These are phyloP conservation scores for Phenganax stokvisi DNA, from an alignment of 92 coral and sea anemone species.

Conservation along the genomic window DNA sequence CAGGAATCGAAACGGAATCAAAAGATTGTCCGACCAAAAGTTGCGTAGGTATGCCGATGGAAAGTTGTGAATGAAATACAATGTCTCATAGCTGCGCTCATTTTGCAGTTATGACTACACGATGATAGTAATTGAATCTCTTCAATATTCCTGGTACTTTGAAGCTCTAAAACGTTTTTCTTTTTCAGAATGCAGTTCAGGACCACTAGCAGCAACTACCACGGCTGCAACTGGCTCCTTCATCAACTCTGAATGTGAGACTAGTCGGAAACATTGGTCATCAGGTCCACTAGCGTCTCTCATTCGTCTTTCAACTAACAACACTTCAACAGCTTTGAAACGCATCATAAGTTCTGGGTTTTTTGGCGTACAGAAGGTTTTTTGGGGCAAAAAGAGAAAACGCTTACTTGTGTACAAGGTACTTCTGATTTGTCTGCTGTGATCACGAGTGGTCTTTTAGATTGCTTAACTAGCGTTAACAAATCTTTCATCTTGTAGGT, in stretches of 20 bases:
- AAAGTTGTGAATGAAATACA: not conserved
- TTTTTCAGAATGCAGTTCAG: not conserved
- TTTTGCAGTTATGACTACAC: not conserved
- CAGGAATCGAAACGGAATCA: not conserved
- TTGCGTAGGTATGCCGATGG: not conserved
- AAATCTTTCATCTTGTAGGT: too few relatives aligned
- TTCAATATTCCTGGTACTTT: not conserved
- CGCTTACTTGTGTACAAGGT: not conserved
- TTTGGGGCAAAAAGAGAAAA: not conserved
- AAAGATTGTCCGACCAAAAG: not conserved
- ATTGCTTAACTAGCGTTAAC: too few relatives aligned
- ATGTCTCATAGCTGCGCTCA: not conserved
- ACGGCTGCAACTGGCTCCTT: not conserved
- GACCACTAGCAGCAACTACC: not conserved
- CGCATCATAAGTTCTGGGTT: not conserved
- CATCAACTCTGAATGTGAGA: constrained; percentile 12
- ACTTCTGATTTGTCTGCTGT: not conserved
- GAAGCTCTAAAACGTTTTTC: not conserved
- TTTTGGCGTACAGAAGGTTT: not conserved
- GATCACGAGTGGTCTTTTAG: too few relatives aligned
- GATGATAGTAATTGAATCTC: not conserved
- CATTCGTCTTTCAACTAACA: not conserved
- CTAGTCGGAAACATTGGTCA: not conserved
- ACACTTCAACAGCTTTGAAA: not conserved
- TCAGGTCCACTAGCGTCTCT: not conserved